phyloP scores from a whole-genome alignment of 1,140 invertebrate genomes.

The Bombus confusus region DNA sequence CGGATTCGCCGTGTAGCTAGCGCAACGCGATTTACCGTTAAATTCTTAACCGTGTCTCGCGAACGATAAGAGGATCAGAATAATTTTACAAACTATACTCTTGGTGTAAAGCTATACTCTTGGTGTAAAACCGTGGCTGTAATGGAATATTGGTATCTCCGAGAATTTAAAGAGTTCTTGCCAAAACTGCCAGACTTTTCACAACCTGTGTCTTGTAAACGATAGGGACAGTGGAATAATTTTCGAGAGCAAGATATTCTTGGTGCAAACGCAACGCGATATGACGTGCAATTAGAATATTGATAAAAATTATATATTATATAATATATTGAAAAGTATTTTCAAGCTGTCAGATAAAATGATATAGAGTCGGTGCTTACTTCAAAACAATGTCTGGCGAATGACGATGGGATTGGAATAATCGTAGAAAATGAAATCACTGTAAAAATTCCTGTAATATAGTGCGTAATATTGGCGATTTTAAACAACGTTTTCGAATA shows the following conservation, averaged over 20 bases:
- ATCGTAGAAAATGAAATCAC: background rate
- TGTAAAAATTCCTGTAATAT: too few species aligned
- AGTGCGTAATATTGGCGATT: too few species aligned
- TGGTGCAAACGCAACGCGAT: too few species aligned
- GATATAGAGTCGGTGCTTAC: too few species aligned
- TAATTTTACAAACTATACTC: background rate
- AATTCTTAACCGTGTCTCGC: conserved; percentile 3
- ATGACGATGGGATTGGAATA: background rate
- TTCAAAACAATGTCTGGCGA: background rate
- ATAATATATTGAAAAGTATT: too few species aligned
- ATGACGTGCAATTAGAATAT: too few species aligned
- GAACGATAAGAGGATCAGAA: background rate
- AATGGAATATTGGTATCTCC: background rate
- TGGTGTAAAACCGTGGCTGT: background rate
- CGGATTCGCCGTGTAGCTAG: background rate
- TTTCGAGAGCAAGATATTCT: too few species aligned
- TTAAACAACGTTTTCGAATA: too few species aligned
- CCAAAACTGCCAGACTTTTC: background rate
- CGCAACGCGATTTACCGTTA: background rate
- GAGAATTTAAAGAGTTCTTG: background rate
- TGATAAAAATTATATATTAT: too few species aligned
- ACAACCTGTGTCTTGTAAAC: background rate
- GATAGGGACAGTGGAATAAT: too few species aligned
- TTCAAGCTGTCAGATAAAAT: background rate
- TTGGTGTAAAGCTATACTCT: background rate